phyloP scores from a whole-genome alignment of 2,888 invertebrate species.

The Stenodera caucasica region DNA sequence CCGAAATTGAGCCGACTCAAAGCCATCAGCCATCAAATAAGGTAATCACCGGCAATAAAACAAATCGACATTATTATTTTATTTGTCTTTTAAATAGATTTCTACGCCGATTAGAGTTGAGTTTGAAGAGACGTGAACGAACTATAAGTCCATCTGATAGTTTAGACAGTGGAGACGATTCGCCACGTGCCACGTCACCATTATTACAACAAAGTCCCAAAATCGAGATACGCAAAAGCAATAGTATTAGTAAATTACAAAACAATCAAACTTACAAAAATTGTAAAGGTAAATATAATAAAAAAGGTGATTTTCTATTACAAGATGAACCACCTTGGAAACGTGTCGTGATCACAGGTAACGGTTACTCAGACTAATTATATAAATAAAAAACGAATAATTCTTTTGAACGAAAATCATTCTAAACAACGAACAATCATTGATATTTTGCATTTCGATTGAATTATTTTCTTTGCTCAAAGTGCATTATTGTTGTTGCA shows the following conservation, averaged over 20 bases:
- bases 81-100: conserved; percentile 59
- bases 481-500: conserved; percentile 31
- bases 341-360: conserved; percentile 47
- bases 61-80: background rate
- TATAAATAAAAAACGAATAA: conserved; percentile 7
- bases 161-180: conserved; percentile 60
- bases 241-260: conserved; percentile 51
- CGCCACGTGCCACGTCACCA: conserved; percentile 68
- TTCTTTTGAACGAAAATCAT: conserved; percentile 32
- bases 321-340: conserved; percentile 46
- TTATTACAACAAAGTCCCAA: conserved; percentile 55
- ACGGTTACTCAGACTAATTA: conserved; percentile 52
- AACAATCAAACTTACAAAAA: conserved; percentile 34
- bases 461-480: conserved; percentile 29
- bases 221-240: conserved; percentile 54
- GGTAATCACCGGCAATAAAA: conserved; percentile 55
- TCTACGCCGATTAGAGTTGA: conserved; percentile 70
- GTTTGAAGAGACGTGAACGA: conserved; percentile 68
- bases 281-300: conserved; percentile 45
- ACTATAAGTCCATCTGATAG: conserved; percentile 59
- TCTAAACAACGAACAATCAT: conserved; percentile 51
- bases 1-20: conserved; percentile 69
- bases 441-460: conserved; percentile 35
- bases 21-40: conserved; percentile 76
- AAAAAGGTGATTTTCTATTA: conserved; percentile 45